These are phyloP conservation scores for Endotricha flammealis DNA, from an alignment of 2,888 invertebrate species.

Conservation along the genomic window DNA sequence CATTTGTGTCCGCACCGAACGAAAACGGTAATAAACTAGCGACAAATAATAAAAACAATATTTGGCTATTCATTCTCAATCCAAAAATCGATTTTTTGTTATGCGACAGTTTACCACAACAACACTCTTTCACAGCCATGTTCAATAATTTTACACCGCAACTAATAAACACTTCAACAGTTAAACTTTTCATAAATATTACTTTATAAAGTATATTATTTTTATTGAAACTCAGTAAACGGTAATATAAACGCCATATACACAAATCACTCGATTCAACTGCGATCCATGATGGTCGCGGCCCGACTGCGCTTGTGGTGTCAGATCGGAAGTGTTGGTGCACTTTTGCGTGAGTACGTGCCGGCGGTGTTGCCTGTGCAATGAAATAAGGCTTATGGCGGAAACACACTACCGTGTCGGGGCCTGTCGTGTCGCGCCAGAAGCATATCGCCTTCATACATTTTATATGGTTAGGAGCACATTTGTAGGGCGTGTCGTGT, in stretches of 20 bases:
- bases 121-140: constrained; percentile 74
- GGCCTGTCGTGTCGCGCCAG: too few relatives aligned
- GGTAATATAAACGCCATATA: constrained; percentile 40
- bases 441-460: too few relatives aligned
- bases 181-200: constrained; percentile 47
- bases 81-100: constrained; percentile 76
- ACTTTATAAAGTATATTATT: constrained; percentile 30
- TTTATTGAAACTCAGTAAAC: constrained; percentile 34
- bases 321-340: constrained; percentile 31
- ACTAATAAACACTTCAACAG: constrained; percentile 36
- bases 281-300: constrained; percentile 69
- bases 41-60: constrained; percentile 65
- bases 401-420: too few relatives aligned
- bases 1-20: constrained; percentile 53
- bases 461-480: too few relatives aligned
- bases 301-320: constrained; percentile 43
- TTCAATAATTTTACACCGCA: constrained; percentile 36
- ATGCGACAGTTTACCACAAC: constrained; percentile 68
- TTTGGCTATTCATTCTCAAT: constrained; percentile 66
- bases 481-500: too few relatives aligned
- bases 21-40: constrained; percentile 52
- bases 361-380: background rate
- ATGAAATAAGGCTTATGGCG: too few relatives aligned
- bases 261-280: constrained; percentile 48
- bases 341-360: constrained; percentile 7